Evolutionary conservation across 2,888 invertebrate species (phyloP).

Genomic region (Ferdinandea cuprea): DNA sequence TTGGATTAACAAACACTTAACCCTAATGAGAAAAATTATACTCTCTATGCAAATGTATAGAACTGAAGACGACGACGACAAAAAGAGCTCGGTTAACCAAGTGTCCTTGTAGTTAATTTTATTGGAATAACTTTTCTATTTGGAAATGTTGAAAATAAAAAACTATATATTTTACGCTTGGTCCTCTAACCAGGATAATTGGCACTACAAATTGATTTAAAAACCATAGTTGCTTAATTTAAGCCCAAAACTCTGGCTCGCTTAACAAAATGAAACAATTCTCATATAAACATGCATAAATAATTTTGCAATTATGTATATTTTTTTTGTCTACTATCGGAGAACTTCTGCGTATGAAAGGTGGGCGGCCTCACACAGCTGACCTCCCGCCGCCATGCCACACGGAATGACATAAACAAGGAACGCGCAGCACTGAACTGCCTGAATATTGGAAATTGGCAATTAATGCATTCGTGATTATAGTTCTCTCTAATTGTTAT

Average conservation of each 20-base stretch:
- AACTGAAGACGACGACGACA: neutral
- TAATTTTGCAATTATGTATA: conserved; percentile 57
- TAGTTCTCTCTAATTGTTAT: conserved; percentile 64
- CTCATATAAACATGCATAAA: conserved; percentile 33
- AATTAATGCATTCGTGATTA: conserved; percentile 67
- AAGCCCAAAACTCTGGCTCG: neutral
- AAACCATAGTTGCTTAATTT: neutral
- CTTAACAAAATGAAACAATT: conserved; percentile 32
- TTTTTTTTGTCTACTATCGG: conserved; percentile 40
- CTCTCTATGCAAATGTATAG: conserved; percentile 44
- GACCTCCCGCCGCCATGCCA: no score
- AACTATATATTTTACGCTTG: neutral
- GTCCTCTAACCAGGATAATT: conserved; percentile 14
- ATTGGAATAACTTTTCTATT: neutral
- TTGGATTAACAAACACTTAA: conserved; percentile 57
- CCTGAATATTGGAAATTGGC: conserved; percentile 65
- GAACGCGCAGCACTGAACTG: neutral
- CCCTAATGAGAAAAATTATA: conserved; percentile 53
- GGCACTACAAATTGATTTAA: conserved; percentile 13
- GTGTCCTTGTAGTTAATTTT: conserved; percentile 5
- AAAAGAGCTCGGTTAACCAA: conserved; percentile 24
- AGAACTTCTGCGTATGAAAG: conserved; percentile 47
- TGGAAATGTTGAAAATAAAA: neutral
- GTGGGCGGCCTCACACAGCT: neutral
- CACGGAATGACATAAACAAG: neutral